Conservation (phyloP, 2,888 invertebrate species). For the Drosophila melanocephala region DNA sequence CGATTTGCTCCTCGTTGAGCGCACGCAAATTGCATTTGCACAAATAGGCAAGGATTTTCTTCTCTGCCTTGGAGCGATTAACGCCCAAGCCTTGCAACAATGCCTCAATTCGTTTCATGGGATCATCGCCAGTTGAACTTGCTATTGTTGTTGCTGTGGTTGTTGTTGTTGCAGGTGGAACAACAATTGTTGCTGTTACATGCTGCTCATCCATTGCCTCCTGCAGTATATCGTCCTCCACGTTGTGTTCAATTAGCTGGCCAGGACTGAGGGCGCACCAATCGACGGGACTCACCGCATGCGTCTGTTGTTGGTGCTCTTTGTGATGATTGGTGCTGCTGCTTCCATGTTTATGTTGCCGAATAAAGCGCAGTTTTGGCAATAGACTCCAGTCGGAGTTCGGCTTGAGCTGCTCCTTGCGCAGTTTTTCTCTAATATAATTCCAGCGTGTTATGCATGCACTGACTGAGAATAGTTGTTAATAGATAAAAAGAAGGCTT, state of each 20-base stretch:
- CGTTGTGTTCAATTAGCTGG: slow-evolving; percentile 58
- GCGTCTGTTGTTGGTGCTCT: slow-evolving; percentile 28
- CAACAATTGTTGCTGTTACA: slow-evolving; percentile 13
- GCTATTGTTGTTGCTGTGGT: neutral
- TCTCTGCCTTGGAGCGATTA: slow-evolving; percentile 81
- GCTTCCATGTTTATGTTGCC: slow-evolving; percentile 25
- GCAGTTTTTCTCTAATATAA: slow-evolving; percentile 67
- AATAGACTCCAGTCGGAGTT: slow-evolving; percentile 69
- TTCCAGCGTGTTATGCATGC: slow-evolving; percentile 79
- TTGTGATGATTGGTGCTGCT: slow-evolving; percentile 47
- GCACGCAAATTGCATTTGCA: slow-evolving; percentile 80
- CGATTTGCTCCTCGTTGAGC: slow-evolving; percentile 76
- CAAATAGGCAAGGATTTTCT: slow-evolving; percentile 78
- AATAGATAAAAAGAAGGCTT: neutral
- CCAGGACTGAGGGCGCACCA: slow-evolving; percentile 53
- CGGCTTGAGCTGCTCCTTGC: slow-evolving; percentile 62
- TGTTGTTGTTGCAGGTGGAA: neutral
- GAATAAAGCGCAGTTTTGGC: slow-evolving; percentile 67
- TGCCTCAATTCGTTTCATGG: slow-evolving; percentile 75
- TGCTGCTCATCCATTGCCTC: slow-evolving; percentile 82
- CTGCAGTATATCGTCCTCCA: slow-evolving; percentile 73
- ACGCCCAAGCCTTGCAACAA: slow-evolving; percentile 76
- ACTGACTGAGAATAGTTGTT: slow-evolving; percentile 47
- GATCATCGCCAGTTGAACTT: slow-evolving; percentile 25
- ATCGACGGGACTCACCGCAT: slow-evolving; percentile 5